These are phyloP conservation scores for Sceloporus undulatus DNA, from an alignment of 2,113 vertebrate species.

Conservation along the genomic window DNA sequence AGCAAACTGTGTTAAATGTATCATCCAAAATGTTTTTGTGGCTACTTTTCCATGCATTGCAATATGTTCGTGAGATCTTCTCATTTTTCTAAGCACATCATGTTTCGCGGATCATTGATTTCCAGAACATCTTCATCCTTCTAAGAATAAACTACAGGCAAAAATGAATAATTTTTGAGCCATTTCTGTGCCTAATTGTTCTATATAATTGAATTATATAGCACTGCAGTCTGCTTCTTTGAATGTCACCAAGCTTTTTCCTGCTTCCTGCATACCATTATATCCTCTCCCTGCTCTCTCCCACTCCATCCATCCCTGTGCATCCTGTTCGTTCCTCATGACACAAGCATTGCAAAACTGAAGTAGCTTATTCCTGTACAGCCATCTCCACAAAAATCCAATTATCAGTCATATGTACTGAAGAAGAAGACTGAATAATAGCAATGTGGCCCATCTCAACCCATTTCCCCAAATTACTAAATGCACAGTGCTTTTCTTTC, in stretches of 20 bases:
- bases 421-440: conserved; percentile 32
- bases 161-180: background rate
- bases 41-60: background rate
- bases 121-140: background rate
- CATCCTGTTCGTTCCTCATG: conserved; percentile 13
- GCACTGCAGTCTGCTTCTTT: background rate
- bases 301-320: background rate
- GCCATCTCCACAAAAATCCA: conserved; percentile 25
- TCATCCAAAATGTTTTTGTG: background rate
- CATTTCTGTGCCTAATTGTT: conserved; percentile 45
- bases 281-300: conserved; percentile 22
- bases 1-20: background rate
- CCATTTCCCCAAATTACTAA: conserved; percentile 45
- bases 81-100: background rate
- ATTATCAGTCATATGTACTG: conserved; percentile 27
- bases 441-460: conserved; percentile 36
- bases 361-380: conserved; percentile 32
- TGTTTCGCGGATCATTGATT: background rate
- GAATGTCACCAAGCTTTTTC: background rate
- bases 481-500: conserved; percentile 52
- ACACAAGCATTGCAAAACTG: conserved; percentile 24
- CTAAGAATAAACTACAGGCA: background rate
- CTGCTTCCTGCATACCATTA: background rate
- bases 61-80: background rate
- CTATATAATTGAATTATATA: conserved; percentile 27